Evolutionary conservation across 1,140 invertebrate species (phyloP), one percentile per base, ranked within the genome.

Genomic region (Paraescarpia echinospica): DNA sequence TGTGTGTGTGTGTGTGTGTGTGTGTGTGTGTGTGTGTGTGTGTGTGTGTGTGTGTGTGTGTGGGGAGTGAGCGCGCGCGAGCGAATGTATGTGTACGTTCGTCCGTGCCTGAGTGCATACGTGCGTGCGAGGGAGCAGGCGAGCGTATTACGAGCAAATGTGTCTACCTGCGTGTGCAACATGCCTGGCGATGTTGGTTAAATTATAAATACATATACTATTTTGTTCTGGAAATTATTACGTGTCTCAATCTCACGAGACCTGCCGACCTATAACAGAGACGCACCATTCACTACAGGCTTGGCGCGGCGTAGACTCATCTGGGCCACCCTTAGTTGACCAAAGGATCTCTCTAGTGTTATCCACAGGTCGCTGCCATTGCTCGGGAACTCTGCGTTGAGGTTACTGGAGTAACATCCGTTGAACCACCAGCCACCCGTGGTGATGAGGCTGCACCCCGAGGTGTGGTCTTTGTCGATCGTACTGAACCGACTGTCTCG

Each of bases 1-100:
- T 92, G 92, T 88, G 59, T 92, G 92, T 92, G 59, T 92, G 92
- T 92, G 92, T 51, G 92, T 88, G 92, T 88, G 59, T 92, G 35
- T 89, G 92, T 89, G 59, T 51, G 92, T 92, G 92, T 92, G 59
- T 51, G 35, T 51, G 92, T 89, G 92, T 89, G 89, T 89, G 89
- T 89, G 89, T 89, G 89, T 89, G 89, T 89, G 89, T 89, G 89
- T 89, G 89, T 89, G 89, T 41, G 41, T 41, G 41, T 41, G 41
- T 41, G 41, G 4, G 4, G 41, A 6, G 41, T 12, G 41, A 6
- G 59, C 59, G 59, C 18, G 59, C 59, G 59, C 4, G 41, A 6
- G 12, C 12, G 41, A 6, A 12, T 41, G 41, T 41, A 4, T 14
- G 59, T 18, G 59, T 77, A 18, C 22, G 59, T 77, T 1, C 6